phyloP scores from a whole-genome alignment of 2,888 invertebrate species.

The Plagiodera versicolora region DNA sequence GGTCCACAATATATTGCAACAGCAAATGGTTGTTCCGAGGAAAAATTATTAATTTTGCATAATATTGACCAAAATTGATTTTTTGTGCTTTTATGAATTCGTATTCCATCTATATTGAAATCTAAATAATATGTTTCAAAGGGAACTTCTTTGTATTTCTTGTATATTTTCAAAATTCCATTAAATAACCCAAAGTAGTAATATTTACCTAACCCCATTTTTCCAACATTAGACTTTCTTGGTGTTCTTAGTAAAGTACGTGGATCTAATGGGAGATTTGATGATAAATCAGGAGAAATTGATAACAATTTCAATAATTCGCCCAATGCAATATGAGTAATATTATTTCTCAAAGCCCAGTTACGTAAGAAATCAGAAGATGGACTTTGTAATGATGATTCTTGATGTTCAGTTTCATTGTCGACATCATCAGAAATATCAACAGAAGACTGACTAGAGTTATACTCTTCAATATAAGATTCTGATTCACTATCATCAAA shows the following conservation, averaged over 20 bases:
- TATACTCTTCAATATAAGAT: too few relatives aligned
- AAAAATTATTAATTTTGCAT: constrained; percentile 11
- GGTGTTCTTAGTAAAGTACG: background rate
- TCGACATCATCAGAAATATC: too few relatives aligned
- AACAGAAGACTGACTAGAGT: too few relatives aligned
- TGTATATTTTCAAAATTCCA: background rate
- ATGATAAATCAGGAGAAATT: background rate
- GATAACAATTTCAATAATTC: background rate
- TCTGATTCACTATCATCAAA: too few relatives aligned
- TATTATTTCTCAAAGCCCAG: background rate
- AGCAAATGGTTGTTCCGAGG: constrained; percentile 21
- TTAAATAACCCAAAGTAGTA: background rate
- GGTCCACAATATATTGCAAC: constrained; percentile 16
- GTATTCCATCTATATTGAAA: constrained; percentile 1
- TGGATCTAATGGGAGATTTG: background rate
- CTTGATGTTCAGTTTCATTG: too few relatives aligned
- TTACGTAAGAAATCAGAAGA: background rate
- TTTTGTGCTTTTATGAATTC: background rate
- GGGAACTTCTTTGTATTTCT: background rate
- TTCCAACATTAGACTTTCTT: background rate
- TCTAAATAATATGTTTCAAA: background rate
- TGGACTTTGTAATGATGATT: too few relatives aligned
- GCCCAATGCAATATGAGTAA: background rate
- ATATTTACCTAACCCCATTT: background rate
- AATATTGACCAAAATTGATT: background rate